Evolutionary conservation across 2,797 vertebrate genomes (phyloP), one percentile per base, ranked within the genome.

Genomic region (Gila robusta): DNA sequence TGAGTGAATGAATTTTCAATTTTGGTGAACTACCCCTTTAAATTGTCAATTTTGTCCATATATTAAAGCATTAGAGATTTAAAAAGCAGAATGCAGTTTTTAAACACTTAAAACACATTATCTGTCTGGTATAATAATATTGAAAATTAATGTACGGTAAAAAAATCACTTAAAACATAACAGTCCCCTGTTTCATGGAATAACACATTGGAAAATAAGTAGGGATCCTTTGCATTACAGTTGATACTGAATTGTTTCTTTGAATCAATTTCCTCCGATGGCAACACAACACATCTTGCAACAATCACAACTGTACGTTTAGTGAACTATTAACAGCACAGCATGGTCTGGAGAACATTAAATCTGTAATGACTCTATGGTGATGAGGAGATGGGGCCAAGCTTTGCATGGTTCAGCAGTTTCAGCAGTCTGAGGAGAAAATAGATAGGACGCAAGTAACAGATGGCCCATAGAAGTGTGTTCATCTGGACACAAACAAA

Each of bases 401-500:
- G 64, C 83, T 44, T 44, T 82, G 82, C 67, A 78, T 82, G 81
- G 64, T 81, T 89, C 89, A 87, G 85, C 84, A 86, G 84, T 86
- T 89, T 86, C 64, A 89, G 56, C 86, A 87, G 69, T 87, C 81
- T 35, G 83, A 87, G 82, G 32, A 86, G 77, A 87, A 90, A 92
- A 92, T 88, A 67, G 82, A 86, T 83, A 89, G 87, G 72, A 79
- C 3, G 23, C 72, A 79, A 44, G 89, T 70, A 93, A 93, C 94
- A 95, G 93, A 95, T 95, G 94, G 93, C 73, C 76, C 1, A 86
- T 81, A 91, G 72, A 91, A 91, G 89, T 86, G 89, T 92, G 93
- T 92, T 93, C 93, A 92, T 94, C 91, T 94, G 91, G 91, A 91
- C 91, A 83, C 90, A 88, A 91, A 94, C 94, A 95, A 94, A 94